Evolutionary conservation across 92 coral and sea anemone species (phyloP), one percentile per base, ranked within the genome.

Genomic region (Scolanthus callimorphus): DNA sequence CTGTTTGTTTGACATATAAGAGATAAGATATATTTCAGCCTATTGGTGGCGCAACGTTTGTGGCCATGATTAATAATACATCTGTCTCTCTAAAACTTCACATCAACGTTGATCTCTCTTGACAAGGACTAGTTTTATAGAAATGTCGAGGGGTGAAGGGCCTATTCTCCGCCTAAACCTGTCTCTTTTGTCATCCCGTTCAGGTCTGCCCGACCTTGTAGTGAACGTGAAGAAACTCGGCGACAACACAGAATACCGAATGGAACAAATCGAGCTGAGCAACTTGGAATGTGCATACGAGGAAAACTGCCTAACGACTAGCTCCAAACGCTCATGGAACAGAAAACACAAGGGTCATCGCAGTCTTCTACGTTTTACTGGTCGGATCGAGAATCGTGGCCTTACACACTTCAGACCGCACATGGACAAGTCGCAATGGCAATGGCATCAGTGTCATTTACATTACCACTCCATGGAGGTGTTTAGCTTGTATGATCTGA

Each of bases 391-490:
- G 50, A 92, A 92, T 47, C 62, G 90, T 17, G 98, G 98, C 20
- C 43, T 90, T 29, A 84, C 78, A 17, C 54, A 77, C 31, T 92
- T 89, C 21, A 77, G 74, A 61, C 94, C 98, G 27, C 25, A 57
- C 21, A 60, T 58, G 9, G 69, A 85, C 22, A 77, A 66, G 68
- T 50, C 68, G 0, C 67, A 65, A 0, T 92, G 98, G 98, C 46
- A 88, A 22, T 92, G 89, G 89, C 98, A 92, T 46, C 6, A 57
- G 17, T 92, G 98, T 52, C 98, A 92, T 51, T 55, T 71, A 17
- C 98, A 92, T 59, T 92, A 71, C 39, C 98, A 92, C 49, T 88
- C 98, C 15, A 90, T 89, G 84, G 98, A 92, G 29, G 82, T 71
- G 25, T 89, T 92, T 43, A 79, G 89, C 15, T 39, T 84, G 1